phyloP scores from a whole-genome alignment of 2,888 invertebrate genomes.

The Hemicrepidius hirtus region DNA sequence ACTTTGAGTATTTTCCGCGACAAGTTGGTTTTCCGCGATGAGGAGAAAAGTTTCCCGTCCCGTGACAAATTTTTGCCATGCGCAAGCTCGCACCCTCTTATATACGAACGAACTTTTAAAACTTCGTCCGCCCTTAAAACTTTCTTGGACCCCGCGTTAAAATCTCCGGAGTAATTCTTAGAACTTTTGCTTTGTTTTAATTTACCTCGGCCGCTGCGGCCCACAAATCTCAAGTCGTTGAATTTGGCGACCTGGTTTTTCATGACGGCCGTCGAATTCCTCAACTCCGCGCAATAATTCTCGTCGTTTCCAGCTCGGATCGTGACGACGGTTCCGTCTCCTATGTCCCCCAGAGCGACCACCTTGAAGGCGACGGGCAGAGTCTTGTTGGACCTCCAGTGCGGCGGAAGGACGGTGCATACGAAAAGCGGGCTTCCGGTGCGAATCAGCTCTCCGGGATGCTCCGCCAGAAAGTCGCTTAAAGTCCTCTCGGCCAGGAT shows the following conservation, averaged over 20 bases:
- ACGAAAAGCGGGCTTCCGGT: conserved; percentile 97
- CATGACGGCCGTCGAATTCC: conserved; percentile 96
- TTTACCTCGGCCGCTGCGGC: conserved; percentile 95
- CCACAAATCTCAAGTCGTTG: conserved; percentile 97
- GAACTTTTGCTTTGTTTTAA: conserved; percentile 2
- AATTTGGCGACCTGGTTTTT: conserved; percentile 98
- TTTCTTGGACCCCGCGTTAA: conserved; percentile 59
- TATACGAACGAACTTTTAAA: conserved; percentile 47
- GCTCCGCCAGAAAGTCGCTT: conserved; percentile 90
- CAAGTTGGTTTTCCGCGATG: conserved; percentile 53
- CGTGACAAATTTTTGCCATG: conserved; percentile 58
- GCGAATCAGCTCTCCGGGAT: conserved; percentile 93
- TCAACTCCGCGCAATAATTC: conserved; percentile 94
- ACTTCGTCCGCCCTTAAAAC: conserved; percentile 52
- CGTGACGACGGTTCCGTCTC: conserved; percentile 95
- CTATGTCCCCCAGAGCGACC: conserved; percentile 92
- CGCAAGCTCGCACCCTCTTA: conserved; percentile 51
- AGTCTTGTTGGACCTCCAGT: conserved; percentile 98
- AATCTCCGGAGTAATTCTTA: conserved; percentile 50
- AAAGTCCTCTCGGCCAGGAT: conserved; percentile 88
- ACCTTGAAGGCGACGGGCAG: conserved; percentile 97
- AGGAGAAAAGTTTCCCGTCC: conserved; percentile 46
- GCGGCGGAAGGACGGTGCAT: conserved; percentile 92
- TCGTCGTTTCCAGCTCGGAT: conserved; percentile 98
- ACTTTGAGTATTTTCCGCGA: conserved; percentile 64